Conservation (phyloP, 2,797 vertebrate genomes). For the Coreius guichenoti region DNA sequence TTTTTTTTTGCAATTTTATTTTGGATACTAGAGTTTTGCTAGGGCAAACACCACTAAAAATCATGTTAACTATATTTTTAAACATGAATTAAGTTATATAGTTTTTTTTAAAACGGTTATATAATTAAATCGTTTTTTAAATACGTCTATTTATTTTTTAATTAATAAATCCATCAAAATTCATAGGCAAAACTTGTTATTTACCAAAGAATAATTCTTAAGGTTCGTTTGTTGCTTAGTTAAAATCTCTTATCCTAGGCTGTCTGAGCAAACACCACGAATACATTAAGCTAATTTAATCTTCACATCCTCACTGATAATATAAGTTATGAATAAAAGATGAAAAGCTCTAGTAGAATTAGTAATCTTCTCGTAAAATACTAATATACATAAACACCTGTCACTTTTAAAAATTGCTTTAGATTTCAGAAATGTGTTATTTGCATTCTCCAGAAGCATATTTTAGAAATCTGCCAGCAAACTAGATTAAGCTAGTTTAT, state of each 20-base stretch:
- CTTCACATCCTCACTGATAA: background rate
- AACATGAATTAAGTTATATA: background rate
- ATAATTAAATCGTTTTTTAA: background rate
- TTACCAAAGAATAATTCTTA: background rate
- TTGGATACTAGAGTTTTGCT: background rate
- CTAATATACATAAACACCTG: constrained; percentile 26
- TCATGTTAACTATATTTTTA: background rate
- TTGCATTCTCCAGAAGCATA: constrained; percentile 11
- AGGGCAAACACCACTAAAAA: no score
- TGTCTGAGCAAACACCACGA: background rate
- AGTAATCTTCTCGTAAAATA: background rate
- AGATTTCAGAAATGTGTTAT: background rate
- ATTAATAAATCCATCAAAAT: background rate
- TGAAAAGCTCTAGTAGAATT: background rate
- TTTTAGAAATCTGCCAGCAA: constrained; percentile 4
- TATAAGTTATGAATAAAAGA: constrained; percentile 17
- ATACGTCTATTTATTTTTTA: background rate
- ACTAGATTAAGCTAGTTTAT: constrained; percentile 27
- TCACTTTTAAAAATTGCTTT: constrained; percentile 2
- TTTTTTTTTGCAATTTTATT: background rate
- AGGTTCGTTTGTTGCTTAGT: background rate
- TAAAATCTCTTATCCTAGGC: background rate
- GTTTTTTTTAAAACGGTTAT: background rate
- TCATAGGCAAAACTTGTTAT: background rate
- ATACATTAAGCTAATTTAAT: constrained; percentile 15